Conservation (phyloP, 1,140 invertebrate species). For the Euura lappo region DNA sequence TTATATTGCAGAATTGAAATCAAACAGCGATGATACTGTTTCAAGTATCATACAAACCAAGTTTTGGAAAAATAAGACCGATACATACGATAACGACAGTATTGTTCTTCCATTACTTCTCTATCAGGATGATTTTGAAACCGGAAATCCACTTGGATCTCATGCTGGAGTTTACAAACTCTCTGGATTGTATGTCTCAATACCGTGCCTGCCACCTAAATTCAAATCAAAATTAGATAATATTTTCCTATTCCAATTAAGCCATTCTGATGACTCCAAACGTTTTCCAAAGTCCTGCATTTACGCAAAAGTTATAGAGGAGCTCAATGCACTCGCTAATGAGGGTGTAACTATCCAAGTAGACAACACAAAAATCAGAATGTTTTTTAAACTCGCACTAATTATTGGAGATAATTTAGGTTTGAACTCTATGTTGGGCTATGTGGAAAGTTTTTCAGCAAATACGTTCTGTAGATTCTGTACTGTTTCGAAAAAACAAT, state of each 20-base stretch:
- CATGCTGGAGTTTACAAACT: slow-evolving; percentile 37
- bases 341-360: slow-evolving; percentile 24
- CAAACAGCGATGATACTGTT: slow-evolving; percentile 13
- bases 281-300: slow-evolving; percentile 23
- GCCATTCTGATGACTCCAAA: slow-evolving; percentile 35
- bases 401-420: too few relatives aligned
- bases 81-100: slow-evolving; percentile 15
- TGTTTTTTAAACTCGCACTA: slow-evolving; percentile 27
- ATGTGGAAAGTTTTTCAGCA: slow-evolving; percentile 21
- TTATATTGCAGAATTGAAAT: slow-evolving; percentile 16
- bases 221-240: slow-evolving; percentile 26
- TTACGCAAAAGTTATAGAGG: slow-evolving; percentile 26
- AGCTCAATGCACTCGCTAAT: slow-evolving; percentile 20
- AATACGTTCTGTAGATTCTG: slow-evolving; percentile 26
- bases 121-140: slow-evolving; percentile 3
- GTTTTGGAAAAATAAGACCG: slow-evolving; percentile 17
- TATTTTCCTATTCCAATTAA: slow-evolving; percentile 20
- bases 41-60: neutral
- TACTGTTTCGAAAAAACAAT: slow-evolving; percentile 17
- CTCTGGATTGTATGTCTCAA: slow-evolving; percentile 35
- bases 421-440: slow-evolving; percentile 18
- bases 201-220: slow-evolving; percentile 34
- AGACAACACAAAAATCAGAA: slow-evolving; percentile 10
- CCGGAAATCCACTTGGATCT: slow-evolving; percentile 32
- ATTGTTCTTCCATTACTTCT: slow-evolving; percentile 23